Conservation (phyloP, 1,140 invertebrate genomes). For the Pogonomyrmex barbatus region DNA sequence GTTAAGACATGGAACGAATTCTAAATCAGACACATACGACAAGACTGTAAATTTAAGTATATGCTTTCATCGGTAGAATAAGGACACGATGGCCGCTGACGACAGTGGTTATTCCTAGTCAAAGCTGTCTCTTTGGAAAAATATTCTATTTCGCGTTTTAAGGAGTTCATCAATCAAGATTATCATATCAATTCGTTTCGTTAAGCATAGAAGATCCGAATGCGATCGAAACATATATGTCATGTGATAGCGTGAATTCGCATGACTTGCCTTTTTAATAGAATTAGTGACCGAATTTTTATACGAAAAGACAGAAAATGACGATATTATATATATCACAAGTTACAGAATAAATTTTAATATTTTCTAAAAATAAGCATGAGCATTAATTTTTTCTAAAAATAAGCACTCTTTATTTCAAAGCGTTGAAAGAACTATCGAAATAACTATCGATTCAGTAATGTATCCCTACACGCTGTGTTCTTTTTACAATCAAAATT, state of each 20-base stretch:
- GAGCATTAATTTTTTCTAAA: conserved; percentile 6
- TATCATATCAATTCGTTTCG: conserved; percentile 22
- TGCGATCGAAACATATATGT: neutral
- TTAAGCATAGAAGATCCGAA: neutral
- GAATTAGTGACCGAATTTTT: conserved; percentile 10
- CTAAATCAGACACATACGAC: neutral
- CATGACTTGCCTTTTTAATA: neutral
- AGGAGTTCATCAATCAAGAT: conserved; percentile 21
- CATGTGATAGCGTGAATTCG: neutral
- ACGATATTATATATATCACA: neutral
- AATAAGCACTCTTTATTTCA: neutral
- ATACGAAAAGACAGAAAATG: conserved; percentile 1
- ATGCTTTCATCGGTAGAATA: neutral
- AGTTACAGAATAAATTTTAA: neutral
- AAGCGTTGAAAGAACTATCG: neutral
- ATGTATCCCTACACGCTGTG: neutral
- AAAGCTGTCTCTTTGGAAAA: neutral
- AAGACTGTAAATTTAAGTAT: conserved; percentile 57
- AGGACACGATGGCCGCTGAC: neutral
- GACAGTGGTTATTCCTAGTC: conserved; percentile 54
- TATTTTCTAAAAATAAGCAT: neutral
- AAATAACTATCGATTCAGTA: neutral
- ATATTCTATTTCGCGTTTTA: neutral
- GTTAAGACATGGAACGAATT: conserved; percentile 8
- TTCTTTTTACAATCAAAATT: neutral